phyloP scores from a whole-genome alignment of 2,888 invertebrate genomes.

The Xanthia togata region DNA sequence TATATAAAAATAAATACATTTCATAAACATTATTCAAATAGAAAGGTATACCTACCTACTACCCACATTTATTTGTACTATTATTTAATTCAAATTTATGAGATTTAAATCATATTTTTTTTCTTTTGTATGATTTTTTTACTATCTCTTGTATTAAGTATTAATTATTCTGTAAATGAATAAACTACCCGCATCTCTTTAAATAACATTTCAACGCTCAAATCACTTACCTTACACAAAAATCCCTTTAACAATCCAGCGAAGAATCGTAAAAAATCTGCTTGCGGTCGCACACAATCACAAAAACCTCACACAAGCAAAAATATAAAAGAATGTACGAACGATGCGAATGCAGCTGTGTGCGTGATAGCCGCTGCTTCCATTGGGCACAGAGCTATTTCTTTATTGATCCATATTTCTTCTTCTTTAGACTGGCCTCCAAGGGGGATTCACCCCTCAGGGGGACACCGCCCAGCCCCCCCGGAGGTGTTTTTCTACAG shows the following conservation, averaged over 20 bases:
- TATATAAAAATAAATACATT: not conserved
- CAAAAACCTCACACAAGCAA: conserved; percentile 59
- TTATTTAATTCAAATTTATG: not conserved
- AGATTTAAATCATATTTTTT: not conserved
- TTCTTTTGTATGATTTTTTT: not conserved
- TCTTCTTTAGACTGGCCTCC: conserved; percentile 88
- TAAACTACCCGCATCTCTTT: not conserved
- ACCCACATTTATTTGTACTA: not conserved
- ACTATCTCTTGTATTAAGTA: not conserved
- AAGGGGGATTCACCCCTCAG: conserved; percentile 67
- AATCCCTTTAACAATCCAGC: conserved; percentile 57
- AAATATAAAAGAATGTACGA: conserved; percentile 66
- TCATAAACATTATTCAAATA: not conserved
- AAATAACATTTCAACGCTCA: conserved; percentile 18
- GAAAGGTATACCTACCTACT: too few species aligned
- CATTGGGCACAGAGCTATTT: conserved; percentile 90
- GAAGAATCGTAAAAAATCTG: conserved; percentile 70
- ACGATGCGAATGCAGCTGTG: conserved; percentile 75
- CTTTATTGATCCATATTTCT: conserved; percentile 91
- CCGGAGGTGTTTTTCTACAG: conserved; percentile 89
- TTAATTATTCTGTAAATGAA: not conserved
- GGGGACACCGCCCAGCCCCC: conserved; percentile 66
- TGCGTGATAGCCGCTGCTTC: conserved; percentile 86
- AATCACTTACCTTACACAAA: conserved; percentile 45
- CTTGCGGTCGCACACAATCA: conserved; percentile 75